phyloP scores from a whole-genome alignment of 2,113 vertebrate genomes.

The Fulmarus glacialis region DNA sequence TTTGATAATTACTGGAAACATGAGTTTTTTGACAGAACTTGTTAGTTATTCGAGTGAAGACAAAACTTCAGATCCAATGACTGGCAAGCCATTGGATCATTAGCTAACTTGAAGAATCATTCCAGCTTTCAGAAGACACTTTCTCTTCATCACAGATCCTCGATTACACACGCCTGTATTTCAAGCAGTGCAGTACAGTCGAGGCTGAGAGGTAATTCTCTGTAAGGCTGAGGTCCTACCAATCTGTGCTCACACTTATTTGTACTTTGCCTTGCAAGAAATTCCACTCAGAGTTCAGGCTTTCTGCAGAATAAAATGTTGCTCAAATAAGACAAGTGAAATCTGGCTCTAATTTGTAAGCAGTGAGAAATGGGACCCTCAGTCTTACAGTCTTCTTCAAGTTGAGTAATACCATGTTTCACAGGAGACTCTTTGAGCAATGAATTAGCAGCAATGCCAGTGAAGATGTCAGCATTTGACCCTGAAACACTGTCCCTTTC shows the following conservation, averaged over 20 bases:
- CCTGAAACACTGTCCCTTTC: background rate
- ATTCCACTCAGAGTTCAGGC: background rate
- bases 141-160: background rate
- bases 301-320: background rate
- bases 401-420: background rate
- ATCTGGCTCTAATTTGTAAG: background rate
- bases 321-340: background rate
- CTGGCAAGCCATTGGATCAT: background rate
- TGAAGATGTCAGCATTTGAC: background rate
- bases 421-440: background rate
- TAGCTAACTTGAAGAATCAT: background rate
- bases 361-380: background rate
- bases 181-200: background rate
- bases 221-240: background rate
- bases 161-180: rapidly evolving
- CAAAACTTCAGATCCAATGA: background rate
- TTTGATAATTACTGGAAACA: background rate
- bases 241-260: background rate
- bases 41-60: background rate
- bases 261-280: background rate
- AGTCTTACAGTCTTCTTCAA: background rate
- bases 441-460: background rate
- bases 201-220: background rate
- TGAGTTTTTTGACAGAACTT: background rate
- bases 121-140: background rate